These are phyloP conservation scores for Nanorana parkeri DNA, from an alignment of 2,113 vertebrate species.

Conservation along the genomic window DNA sequence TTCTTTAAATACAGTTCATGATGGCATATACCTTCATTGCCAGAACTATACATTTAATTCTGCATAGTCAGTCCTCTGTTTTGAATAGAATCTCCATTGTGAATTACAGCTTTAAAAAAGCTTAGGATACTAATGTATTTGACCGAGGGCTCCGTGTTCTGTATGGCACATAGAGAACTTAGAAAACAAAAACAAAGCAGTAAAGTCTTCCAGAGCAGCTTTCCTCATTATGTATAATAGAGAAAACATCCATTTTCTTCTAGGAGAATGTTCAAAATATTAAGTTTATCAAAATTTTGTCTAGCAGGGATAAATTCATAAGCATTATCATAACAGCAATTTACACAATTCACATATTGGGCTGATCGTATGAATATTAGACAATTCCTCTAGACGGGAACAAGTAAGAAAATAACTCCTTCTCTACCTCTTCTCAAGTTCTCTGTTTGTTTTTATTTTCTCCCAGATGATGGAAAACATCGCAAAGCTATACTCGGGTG, in stretches of 20 bases:
- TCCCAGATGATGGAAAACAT: conserved; percentile 55
- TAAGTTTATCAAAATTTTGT: conserved; percentile 60
- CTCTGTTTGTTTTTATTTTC: conserved; percentile 61
- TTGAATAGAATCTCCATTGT: conserved; percentile 73
- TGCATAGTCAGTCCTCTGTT: conserved; percentile 74
- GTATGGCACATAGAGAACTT: conserved; percentile 78
- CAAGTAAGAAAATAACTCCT: conserved; percentile 77
- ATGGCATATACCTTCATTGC: conserved; percentile 78
- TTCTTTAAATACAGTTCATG: conserved; percentile 92
- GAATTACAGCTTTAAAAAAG: conserved; percentile 69
- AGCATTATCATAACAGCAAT: conserved; percentile 72
- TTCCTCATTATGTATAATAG: conserved; percentile 55
- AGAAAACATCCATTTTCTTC: conserved; percentile 60
- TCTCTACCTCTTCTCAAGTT: conserved; percentile 68
- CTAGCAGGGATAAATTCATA: conserved; percentile 70
- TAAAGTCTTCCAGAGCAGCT: conserved; percentile 69
- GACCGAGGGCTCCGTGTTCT: conserved; percentile 65
- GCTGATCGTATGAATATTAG: conserved; percentile 65
- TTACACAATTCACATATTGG: conserved; percentile 84
- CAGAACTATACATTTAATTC: conserved; percentile 70
- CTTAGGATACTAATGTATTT: conserved; percentile 68
- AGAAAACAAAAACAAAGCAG: conserved; percentile 55
- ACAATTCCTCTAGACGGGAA: conserved; percentile 70
- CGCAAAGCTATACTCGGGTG: conserved; percentile 89
- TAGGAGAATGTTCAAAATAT: conserved; percentile 60